Base-by-base conservation (phyloP, 2,113 vertebrate species). In the Oryzias melastigma region DNA sequence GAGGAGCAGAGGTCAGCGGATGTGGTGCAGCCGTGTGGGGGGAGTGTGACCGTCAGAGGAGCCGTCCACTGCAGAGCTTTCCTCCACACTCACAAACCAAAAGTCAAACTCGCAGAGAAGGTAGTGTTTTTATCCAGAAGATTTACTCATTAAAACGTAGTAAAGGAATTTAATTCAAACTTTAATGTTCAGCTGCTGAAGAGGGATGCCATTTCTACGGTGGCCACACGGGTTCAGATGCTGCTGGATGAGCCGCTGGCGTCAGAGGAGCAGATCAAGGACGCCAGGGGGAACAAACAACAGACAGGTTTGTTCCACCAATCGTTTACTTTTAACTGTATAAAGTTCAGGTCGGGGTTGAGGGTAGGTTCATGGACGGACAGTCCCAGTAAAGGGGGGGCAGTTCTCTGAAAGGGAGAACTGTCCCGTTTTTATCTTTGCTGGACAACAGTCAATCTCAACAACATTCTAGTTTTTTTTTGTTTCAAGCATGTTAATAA, bases 151-250 rank as follows among this genome's bases (percentile, higher is more conserved):
- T 25, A 67, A 1, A 22, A 41, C 49, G 5, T 10, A 10, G 42
- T n/a, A 7, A 4, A 8, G 47, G 3, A 48, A 29, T 73, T 15
- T 14, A 16, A 15, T 0, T 55, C 0, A 56, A 42, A 25, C 24
- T 15, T 46, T 25, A 6, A 15, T 13, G 25, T 1, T 15, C 78
- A 99, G 96, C 90, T 94, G 76, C 77, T 99, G 69, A 99, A 96
- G 78, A 94, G 94, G 84, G 96, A 99, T 54, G 85, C 95, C 29
- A 77, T 98, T 78, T 96, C 94, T 68, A 96, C 96, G 0, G 78
- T 98, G 81, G 89, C 88, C 74, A 91, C 92, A 47, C 93, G 96
- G 46, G 93, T 94, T 89, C 93, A 96, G 85, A 94, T 98, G 87
- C 75, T 96, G 2, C 92, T 97, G 86, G 96, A 98, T 73, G 96